Evolutionary conservation across 2,888 invertebrate genomes (phyloP).

Genomic region (Pristionchus fissidentatus): DNA sequence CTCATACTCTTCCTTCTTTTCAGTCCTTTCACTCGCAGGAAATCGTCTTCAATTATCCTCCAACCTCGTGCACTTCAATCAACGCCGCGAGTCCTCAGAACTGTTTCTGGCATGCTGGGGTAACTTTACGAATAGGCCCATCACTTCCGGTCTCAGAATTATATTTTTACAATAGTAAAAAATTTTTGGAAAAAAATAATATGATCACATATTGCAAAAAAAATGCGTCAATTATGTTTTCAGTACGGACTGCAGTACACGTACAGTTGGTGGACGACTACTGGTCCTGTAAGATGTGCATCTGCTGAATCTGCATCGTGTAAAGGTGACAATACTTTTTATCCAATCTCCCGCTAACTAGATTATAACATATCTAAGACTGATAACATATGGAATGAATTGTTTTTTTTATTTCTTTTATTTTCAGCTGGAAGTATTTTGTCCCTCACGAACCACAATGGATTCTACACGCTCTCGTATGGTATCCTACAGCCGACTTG

Average conservation of each 20-base stretch:
- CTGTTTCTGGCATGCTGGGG: conserved; percentile 36
- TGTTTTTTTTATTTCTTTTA: neutral
- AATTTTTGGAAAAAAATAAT: neutral
- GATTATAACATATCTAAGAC: too few species aligned
- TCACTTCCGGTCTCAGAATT: neutral
- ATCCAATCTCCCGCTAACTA: neutral
- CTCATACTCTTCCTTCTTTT: neutral
- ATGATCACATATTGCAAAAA: neutral
- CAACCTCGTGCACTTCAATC: neutral
- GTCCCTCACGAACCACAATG: neutral
- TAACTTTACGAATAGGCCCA: neutral
- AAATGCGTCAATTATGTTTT: neutral
- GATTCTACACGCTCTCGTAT: neutral
- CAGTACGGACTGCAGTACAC: conserved; percentile 27
- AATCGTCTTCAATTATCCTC: neutral
- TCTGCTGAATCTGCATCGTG: neutral
- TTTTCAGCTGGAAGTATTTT: conserved; percentile 9
- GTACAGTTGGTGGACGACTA: neutral
- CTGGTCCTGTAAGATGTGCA: neutral
- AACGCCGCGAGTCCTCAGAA: neutral
- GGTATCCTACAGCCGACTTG: neutral
- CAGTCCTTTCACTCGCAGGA: conserved; percentile 1
- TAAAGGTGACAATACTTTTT: neutral
- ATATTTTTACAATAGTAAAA: neutral
- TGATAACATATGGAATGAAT: too few species aligned